Percentiles rank a stretch among this genome's conserved stretches.
Conservation (phyloP, 2,797 vertebrate species). For the Tokudaia muenninki region DNA sequence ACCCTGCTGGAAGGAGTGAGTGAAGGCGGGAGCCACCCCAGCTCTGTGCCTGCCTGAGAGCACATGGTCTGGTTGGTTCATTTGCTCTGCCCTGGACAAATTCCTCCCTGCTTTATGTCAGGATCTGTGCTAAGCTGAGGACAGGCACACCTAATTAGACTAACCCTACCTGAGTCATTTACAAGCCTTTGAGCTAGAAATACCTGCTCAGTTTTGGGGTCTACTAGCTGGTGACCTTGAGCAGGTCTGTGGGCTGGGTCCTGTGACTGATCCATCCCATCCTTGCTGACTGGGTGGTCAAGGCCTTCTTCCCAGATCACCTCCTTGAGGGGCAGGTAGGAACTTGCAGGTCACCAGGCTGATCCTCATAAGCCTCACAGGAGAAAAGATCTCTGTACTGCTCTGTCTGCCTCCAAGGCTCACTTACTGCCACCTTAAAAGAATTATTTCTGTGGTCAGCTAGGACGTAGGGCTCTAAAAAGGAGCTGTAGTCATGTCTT, state of each 20-base stretch:
- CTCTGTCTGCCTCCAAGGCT: not conserved
- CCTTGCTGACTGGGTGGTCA: not conserved
- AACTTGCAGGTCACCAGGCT: not conserved
- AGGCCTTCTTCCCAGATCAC: not conserved
- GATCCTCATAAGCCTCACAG: not conserved
- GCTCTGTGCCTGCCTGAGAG: not conserved
- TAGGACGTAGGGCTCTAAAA: not conserved
- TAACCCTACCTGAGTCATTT: not conserved
- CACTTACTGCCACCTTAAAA: not conserved
- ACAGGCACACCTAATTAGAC: not conserved
- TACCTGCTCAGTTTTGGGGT: not conserved
- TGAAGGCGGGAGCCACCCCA: fast-evolving
- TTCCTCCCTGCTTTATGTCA: not conserved
- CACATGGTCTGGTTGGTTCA: not conserved
- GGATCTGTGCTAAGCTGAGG: not conserved
- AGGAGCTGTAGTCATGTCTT: not conserved
- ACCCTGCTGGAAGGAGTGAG: not conserved
- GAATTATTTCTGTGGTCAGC: not conserved
- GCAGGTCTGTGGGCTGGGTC: not conserved
- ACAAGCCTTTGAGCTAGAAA: too few relatives aligned
- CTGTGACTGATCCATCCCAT: not conserved
- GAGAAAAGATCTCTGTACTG: not conserved
- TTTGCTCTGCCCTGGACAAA: not conserved
- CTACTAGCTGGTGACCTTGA: not conserved
- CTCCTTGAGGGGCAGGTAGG: not conserved